Percentiles rank a stretch among this genome's conserved stretches.
Conservation (phyloP, 2,888 invertebrate genomes). For the Harpagoxenus sublaevis region DNA sequence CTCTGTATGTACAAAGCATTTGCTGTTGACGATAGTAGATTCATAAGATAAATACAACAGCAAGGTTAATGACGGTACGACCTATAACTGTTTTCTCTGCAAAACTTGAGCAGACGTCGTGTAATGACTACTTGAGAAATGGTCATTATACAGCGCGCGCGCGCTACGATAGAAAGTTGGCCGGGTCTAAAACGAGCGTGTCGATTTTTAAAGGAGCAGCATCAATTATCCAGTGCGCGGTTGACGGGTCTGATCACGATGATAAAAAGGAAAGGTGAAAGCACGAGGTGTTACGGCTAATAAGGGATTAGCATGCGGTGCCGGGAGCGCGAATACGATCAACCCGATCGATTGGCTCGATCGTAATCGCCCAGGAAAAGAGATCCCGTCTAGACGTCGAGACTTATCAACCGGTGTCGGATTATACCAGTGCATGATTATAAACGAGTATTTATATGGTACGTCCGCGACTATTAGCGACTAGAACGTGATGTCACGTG, state of each 20-base stretch:
- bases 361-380: background rate
- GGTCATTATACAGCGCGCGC: background rate
- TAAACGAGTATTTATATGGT: conserved; percentile 32
- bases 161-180: conserved; percentile 34
- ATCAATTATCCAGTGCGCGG: conserved; percentile 38
- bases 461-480: conserved; percentile 35
- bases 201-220: conserved; percentile 25
- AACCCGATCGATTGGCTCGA: conserved; percentile 8
- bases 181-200: conserved; percentile 23
- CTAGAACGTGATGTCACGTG: conserved; percentile 41
- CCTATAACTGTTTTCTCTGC: conserved; percentile 38
- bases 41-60: conserved; percentile 21
- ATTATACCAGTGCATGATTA: conserved; percentile 8
- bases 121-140: background rate
- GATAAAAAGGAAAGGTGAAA: conserved; percentile 50
- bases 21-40: background rate
- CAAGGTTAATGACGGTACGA: conserved; percentile 6
- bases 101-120: conserved; percentile 14
- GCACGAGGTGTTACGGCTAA: conserved; percentile 29
- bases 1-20: background rate
- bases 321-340: conserved; percentile 9
- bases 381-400: conserved; percentile 20
- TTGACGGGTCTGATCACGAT: conserved; percentile 15
- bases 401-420: conserved; percentile 14
- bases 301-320: conserved; percentile 25